Evolutionary conservation across 1,140 invertebrate species (phyloP).

Genomic region (Aphelinus atriplicis): DNA sequence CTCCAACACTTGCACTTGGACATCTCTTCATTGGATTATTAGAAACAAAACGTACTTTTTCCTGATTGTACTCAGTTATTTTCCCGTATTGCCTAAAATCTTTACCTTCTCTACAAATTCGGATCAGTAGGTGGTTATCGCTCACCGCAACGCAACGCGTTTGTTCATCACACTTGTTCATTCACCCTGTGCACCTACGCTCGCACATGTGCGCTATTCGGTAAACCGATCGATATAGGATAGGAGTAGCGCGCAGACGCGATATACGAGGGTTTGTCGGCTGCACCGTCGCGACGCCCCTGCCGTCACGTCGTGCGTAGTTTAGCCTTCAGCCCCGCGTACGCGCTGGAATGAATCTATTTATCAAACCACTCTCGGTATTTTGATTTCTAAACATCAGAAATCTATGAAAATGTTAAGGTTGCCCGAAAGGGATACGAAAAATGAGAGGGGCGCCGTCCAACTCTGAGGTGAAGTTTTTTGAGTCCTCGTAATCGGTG

Average conservation of each 20-base stretch:
- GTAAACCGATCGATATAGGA: not conserved
- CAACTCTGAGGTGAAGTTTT: not conserved
- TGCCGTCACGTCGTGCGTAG: not conserved
- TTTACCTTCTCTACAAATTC: too few species aligned
- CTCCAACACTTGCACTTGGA: too few species aligned
- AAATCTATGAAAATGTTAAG: not conserved
- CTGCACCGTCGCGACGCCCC: conserved; percentile 23
- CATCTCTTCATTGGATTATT: too few species aligned
- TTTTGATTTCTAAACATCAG: not conserved
- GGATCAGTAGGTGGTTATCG: too few species aligned
- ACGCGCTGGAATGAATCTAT: not conserved
- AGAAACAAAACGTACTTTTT: too few species aligned
- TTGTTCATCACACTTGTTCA: too few species aligned
- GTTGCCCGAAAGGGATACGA: not conserved
- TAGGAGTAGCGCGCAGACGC: conserved; percentile 17
- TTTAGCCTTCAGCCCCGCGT: not conserved
- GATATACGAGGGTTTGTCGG: not conserved
- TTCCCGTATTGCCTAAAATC: too few species aligned
- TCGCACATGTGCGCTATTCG: conserved; percentile 2
- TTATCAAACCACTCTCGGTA: not conserved
- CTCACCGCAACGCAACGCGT: too few species aligned
- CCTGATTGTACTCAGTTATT: too few species aligned
- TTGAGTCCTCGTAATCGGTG: not conserved
- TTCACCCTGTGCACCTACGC: not conserved
- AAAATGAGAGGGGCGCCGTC: not conserved